A percentile compares a stretch with the other conserved stretches of the same genome.
Conservation (phyloP, 2,888 invertebrate genomes). For the Cloeon dipterum region DNA sequence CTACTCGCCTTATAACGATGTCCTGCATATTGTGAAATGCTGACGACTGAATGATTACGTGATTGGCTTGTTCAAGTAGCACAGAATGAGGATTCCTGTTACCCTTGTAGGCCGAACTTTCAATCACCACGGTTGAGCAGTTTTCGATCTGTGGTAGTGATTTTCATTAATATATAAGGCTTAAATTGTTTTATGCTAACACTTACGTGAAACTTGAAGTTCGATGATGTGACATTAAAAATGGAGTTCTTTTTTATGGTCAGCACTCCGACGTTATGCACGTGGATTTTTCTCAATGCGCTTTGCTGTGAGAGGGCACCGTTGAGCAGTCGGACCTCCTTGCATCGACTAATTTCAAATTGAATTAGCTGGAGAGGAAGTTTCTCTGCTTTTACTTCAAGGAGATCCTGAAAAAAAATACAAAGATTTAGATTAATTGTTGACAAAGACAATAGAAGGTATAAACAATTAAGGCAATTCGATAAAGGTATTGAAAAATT, state of each 20-base stretch:
- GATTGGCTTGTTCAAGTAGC: constrained; percentile 21
- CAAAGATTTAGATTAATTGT: not conserved
- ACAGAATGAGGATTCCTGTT: constrained; percentile 1
- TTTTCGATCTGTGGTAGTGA: not conserved
- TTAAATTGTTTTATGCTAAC: too few species aligned
- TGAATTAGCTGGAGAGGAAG: constrained; percentile 33
- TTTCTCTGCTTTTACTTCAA: constrained; percentile 21
- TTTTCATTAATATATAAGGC: too few species aligned
- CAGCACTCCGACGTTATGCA: constrained; percentile 26
- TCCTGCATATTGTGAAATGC: constrained; percentile 41
- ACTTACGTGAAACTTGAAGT: constrained; percentile 28
- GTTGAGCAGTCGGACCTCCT: constrained; percentile 26
- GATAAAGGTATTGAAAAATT: too few species aligned
- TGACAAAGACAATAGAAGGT: too few species aligned
- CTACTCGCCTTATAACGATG: constrained; percentile 31
- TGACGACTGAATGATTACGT: constrained; percentile 32
- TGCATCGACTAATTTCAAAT: constrained; percentile 29
- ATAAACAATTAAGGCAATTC: too few species aligned
- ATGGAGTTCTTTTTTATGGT: constrained; percentile 34
- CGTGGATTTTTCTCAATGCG: constrained; percentile 28
- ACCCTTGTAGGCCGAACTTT: not conserved
- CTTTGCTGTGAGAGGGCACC: constrained; percentile 30
- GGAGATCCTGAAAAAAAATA: constrained; percentile 12
- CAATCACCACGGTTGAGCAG: not conserved
- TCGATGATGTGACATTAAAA: constrained; percentile 30